Percentiles rank a stretch among this genome's conserved stretches.
Evolutionary conservation across 2,888 invertebrate species (phyloP).

Genomic region (Poecilobothrus nobilitatus): DNA sequence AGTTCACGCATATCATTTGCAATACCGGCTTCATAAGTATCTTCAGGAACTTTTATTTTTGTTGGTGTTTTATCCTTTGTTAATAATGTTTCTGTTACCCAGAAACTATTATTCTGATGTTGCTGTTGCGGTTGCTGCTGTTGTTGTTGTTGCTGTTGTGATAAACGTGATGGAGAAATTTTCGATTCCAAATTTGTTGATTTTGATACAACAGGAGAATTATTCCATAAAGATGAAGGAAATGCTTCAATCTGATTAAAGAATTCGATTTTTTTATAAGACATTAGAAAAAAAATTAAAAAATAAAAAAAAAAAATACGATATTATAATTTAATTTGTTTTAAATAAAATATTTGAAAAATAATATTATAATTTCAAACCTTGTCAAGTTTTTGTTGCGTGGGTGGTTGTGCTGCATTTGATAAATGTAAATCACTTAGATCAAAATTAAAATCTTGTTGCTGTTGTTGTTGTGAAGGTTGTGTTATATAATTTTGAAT

Average conservation of each 20-base stretch:
- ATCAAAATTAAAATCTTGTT: not conserved
- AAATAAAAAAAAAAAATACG: conserved; percentile 43
- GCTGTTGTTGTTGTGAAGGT: conserved; percentile 11
- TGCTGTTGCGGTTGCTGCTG: conserved; percentile 11
- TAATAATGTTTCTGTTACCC: conserved; percentile 19
- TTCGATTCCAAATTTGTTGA: not conserved
- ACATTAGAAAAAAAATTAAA: not conserved
- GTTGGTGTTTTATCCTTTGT: conserved; percentile 25
- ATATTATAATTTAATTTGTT: conserved; percentile 33
- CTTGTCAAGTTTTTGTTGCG: not conserved
- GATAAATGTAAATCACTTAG: not conserved
- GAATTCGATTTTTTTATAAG: not conserved
- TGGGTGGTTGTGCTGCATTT: not conserved
- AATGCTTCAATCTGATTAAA: conserved; percentile 26
- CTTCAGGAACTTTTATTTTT: conserved; percentile 27
- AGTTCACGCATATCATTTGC: conserved; percentile 59
- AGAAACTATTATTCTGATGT: conserved; percentile 18
- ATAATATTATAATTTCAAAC: not conserved
- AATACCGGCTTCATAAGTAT: conserved; percentile 53
- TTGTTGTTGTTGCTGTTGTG: conserved; percentile 22
- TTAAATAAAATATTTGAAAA: not conserved
- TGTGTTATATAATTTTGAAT: conserved; percentile 21
- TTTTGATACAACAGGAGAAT: conserved; percentile 14
- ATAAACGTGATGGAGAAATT: not conserved
- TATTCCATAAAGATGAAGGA: conserved; percentile 31